A percentile compares a stretch with the other conserved stretches of the same genome.
Conservation (phyloP, 92 coral and sea anemone species). For the Phenganax subtilis region DNA sequence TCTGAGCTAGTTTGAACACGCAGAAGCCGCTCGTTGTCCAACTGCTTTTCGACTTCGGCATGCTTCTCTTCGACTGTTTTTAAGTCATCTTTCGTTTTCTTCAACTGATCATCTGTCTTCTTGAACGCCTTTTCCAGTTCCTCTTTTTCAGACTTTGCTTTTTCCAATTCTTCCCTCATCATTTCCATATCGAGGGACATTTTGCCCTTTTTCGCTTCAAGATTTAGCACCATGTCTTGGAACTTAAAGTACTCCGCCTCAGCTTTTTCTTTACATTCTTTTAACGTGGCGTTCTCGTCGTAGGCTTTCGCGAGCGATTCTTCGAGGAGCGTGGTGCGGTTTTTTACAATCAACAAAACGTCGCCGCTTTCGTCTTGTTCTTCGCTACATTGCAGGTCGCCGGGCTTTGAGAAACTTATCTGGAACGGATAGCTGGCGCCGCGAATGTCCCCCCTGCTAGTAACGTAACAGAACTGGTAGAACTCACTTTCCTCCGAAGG, state of each 20-base stretch:
- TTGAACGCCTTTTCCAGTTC: constrained; percentile 29
- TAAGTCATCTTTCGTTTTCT: not conserved
- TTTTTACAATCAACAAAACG: constrained; percentile 72
- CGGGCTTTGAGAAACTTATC: constrained; percentile 63
- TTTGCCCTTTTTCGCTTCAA: constrained; percentile 22
- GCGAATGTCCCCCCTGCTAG: constrained; percentile 70
- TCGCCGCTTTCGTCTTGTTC: constrained; percentile 79
- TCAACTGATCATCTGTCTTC: not conserved
- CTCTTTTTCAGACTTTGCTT: constrained; percentile 56
- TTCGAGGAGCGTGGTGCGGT: constrained; percentile 80
- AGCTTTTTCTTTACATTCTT: constrained; percentile 67
- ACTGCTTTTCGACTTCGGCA: constrained; percentile 6
- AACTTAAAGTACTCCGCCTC: constrained; percentile 43
- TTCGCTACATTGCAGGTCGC: constrained; percentile 82
- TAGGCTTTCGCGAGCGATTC: constrained; percentile 81
- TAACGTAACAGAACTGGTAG: constrained; percentile 95
- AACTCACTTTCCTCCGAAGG: constrained; percentile 86
- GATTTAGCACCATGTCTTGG: constrained; percentile 17
- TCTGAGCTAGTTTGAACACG: constrained; percentile 17
- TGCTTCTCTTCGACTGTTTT: not conserved
- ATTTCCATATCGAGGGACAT: not conserved
- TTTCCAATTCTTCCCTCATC: constrained; percentile 48
- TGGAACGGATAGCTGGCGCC: constrained; percentile 98
- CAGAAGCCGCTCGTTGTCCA: constrained; percentile 14
- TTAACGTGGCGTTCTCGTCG: constrained; percentile 69